A percentile compares a stretch with the other conserved stretches of the same genome.
phyloP scores from a whole-genome alignment of 1,140 invertebrate genomes.

The Lamellibrachia luymesi region DNA sequence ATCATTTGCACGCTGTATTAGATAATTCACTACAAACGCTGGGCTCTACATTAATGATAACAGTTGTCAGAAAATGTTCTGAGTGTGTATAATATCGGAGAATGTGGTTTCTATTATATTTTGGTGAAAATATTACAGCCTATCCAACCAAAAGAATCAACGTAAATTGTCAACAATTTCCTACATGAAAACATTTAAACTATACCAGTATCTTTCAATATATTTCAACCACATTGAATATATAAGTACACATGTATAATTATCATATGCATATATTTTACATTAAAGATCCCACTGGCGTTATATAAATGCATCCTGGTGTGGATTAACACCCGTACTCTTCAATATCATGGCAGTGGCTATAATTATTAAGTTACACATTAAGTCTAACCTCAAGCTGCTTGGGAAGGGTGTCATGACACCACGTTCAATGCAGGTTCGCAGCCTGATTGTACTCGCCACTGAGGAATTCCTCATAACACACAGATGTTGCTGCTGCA shows the following conservation, averaged over 20 bases:
- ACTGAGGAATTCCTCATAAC: too few relatives aligned
- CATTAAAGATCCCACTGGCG: background rate
- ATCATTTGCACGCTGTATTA: too few relatives aligned
- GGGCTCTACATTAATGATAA: too few relatives aligned
- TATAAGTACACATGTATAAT: background rate
- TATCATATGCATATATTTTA: background rate
- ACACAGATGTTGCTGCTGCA: too few relatives aligned
- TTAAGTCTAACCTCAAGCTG: too few relatives aligned
- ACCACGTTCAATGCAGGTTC: too few relatives aligned
- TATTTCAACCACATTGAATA: background rate
- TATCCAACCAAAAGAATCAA: background rate
- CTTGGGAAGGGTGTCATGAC: too few relatives aligned
- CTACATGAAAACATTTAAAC: background rate
- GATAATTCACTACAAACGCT: too few relatives aligned
- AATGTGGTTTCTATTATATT: too few relatives aligned
- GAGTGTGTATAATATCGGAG: too few relatives aligned
- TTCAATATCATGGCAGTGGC: background rate
- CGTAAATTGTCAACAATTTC: background rate
- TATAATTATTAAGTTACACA: background rate
- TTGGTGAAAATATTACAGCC: background rate
- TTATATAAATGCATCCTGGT: background rate
- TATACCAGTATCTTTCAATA: background rate
- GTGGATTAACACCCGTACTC: background rate
- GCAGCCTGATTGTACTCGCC: too few relatives aligned
- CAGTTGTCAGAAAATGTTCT: too few relatives aligned